Base-by-base conservation (phyloP, 2,888 invertebrate species). In the Plebejus argus region DNA sequence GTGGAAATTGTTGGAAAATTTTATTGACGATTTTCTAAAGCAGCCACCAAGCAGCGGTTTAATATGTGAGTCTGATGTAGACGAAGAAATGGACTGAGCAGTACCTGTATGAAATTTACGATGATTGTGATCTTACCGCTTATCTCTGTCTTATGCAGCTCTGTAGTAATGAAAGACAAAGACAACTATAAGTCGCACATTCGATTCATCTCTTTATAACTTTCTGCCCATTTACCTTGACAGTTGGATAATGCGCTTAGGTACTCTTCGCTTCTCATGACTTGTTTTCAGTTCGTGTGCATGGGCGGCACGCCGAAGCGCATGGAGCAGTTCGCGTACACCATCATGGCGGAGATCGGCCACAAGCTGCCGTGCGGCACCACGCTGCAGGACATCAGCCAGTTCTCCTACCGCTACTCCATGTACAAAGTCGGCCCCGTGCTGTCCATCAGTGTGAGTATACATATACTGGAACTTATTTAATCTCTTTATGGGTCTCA, bases 371-470 rank as follows among this genome's bases (percentile, higher is more conserved):
- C 98, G 1, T 96, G 98, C 78, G 98, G 98, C 76, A 97, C 98
- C 23, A 96, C 97, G 78, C 94, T 99, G 75, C 96, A 96, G 86
- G 98, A 99, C 90, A 98, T 99, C 88, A 98, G 98, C 86, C 97
- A 97, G 87, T 97, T 97, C 88, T 98, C 98, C 10, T 98, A 99
- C 89, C 95, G 99, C 83, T 99, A 99, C 92, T 97, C 98, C 80
- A 98, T 99, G 97, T 99, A 97, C 93, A 99, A 99, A 96, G 98
- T 98, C 79, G 98, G 98, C 18, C 98, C 98, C 0, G 97, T 98
- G 8, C 95, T 98, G 4, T 97, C 96, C 79, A 96, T 98, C 83
- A 97, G 97, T 88, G 97, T 97, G 91, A 97, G 97, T 96, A 87
- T 70, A 20, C 20, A 35, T n/a, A 18, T 35, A 33, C 3, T 33